These are phyloP conservation scores for Haplotaxodon microlepis DNA, from an alignment of 2,113 vertebrate genomes.

Conservation along the genomic window DNA sequence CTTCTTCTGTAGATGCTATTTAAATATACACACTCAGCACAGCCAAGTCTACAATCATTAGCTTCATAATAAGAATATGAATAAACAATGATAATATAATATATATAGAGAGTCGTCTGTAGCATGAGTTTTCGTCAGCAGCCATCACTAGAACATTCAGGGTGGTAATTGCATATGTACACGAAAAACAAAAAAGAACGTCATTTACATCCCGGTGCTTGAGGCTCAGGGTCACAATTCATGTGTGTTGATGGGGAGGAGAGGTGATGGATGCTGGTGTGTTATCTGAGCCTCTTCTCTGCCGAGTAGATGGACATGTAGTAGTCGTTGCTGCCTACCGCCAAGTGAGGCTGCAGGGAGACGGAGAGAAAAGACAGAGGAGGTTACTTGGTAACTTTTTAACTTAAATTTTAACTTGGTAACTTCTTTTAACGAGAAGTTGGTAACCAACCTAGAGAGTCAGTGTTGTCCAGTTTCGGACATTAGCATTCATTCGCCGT, in stretches of 20 bases:
- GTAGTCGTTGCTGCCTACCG: constrained; percentile 97
- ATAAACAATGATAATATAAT: constrained; percentile 64
- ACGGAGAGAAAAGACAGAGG: neutral
- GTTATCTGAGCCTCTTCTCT: constrained; percentile 96
- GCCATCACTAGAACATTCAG: constrained; percentile 82
- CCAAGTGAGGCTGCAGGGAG: constrained; percentile 84
- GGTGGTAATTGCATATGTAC: constrained; percentile 81
- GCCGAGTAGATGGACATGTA: constrained; percentile 99
- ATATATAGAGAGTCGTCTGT: constrained; percentile 45
- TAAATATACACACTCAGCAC: constrained; percentile 72
- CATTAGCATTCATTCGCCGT: neutral
- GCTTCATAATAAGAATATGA: constrained; percentile 72
- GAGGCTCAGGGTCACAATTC: constrained; percentile 30
- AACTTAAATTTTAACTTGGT: accelerated
- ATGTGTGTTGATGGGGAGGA: neutral
- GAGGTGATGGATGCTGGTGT: constrained; percentile 25
- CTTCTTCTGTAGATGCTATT: constrained; percentile 58
- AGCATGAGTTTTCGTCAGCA: constrained; percentile 75
- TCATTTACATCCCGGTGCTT: constrained; percentile 65
- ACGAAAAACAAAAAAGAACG: constrained; percentile 27
- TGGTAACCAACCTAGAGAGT: accelerated
- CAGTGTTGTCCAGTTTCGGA: neutral
- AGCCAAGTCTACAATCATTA: constrained; percentile 73
- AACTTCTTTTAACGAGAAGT: neutral
- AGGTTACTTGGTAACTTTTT: neutral